A percentile compares a stretch with the other conserved stretches of the same genome.
phyloP scores from a whole-genome alignment of 2,113 vertebrate genomes.

The Pelecanus crispus region DNA sequence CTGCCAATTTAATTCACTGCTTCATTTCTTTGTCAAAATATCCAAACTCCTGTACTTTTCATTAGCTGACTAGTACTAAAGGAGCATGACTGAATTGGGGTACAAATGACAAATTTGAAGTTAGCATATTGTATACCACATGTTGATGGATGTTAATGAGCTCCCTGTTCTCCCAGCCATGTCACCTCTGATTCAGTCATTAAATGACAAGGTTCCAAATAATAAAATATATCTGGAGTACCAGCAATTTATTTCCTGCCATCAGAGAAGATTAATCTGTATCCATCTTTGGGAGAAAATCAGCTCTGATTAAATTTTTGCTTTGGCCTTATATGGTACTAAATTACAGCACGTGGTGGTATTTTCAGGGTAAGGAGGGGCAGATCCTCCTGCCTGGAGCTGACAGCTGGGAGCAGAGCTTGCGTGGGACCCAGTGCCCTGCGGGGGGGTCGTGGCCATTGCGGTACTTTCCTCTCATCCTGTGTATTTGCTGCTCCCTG shows the following conservation, averaged over 20 bases:
- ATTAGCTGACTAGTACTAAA: not conserved
- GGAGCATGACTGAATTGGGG: not conserved
- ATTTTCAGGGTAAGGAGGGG: not conserved
- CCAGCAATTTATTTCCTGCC: not conserved
- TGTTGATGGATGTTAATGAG: not conserved
- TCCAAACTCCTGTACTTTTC: not conserved
- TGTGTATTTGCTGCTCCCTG: not conserved
- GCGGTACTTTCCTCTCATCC: not conserved
- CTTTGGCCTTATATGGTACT: not conserved
- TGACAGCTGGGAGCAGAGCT: not conserved
- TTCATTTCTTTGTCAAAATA: not conserved
- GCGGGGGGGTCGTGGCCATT: rapidly evolving
- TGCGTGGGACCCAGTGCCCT: rapidly evolving
- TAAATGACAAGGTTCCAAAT: not conserved
- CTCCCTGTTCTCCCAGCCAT: not conserved
- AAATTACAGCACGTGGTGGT: not conserved
- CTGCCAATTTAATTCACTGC: not conserved
- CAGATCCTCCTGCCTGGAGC: not conserved
- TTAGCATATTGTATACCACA: not conserved
- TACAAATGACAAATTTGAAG: not conserved
- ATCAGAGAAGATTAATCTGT: not conserved
- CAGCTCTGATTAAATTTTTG: not conserved
- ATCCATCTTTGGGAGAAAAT: not conserved
- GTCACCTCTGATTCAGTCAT: slow-evolving; percentile 5
- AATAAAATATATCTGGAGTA: not conserved